Conservation (phyloP, 2,888 invertebrate species). For the Helleia helle region DNA sequence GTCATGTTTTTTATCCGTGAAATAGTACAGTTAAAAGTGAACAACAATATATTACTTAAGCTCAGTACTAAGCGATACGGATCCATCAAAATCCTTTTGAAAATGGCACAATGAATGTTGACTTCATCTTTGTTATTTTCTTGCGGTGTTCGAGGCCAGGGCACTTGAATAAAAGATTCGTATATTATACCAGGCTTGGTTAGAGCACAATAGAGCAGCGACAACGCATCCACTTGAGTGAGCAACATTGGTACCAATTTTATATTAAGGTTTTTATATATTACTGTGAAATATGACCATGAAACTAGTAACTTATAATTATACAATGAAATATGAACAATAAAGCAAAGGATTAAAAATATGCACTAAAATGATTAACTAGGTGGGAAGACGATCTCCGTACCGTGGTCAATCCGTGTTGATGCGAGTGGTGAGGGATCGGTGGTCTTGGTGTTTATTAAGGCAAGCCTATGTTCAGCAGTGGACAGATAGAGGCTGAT, state of each 20-base stretch:
- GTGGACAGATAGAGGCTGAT: no score
- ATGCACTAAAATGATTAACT: no score
- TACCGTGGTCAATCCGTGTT: no score
- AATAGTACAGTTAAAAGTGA: slow-evolving; percentile 3
- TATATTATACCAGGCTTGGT: slow-evolving; percentile 54
- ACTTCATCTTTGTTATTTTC: slow-evolving; percentile 62
- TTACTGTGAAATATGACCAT: background rate
- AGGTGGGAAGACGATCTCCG: no score
- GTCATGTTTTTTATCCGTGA: slow-evolving; percentile 10
- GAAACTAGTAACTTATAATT: no score
- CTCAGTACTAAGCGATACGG: slow-evolving; percentile 33
- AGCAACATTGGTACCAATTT: slow-evolving; percentile 6
- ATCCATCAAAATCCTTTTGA: slow-evolving; percentile 62
- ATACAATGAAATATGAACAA: no score
- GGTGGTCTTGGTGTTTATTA: no score
- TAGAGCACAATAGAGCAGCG: slow-evolving; percentile 52
- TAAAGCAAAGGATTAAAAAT: no score
- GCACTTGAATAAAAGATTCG: slow-evolving; percentile 71
- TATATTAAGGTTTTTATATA: background rate
- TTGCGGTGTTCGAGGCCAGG: slow-evolving; percentile 52
- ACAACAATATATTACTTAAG: slow-evolving; percentile 22
- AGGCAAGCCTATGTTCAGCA: no score
- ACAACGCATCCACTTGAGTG: slow-evolving; percentile 57
- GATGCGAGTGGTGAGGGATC: no score
- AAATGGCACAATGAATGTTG: slow-evolving; percentile 58